These are phyloP conservation scores for Cerastoderma edule DNA, from an alignment of 2,888 invertebrate genomes.

Conservation along the genomic window DNA sequence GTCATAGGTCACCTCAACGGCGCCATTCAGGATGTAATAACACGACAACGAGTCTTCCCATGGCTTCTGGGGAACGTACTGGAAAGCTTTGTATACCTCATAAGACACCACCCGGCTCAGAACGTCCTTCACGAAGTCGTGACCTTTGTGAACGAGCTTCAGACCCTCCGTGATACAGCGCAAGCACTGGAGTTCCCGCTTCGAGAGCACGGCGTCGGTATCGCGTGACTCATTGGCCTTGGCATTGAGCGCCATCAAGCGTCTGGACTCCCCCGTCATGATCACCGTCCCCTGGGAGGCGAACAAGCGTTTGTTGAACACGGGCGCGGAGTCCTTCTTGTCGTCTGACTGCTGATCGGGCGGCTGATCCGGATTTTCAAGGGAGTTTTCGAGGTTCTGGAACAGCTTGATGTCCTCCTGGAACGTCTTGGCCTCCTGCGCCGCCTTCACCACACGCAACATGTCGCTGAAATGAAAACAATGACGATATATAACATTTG, in stretches of 20 bases:
- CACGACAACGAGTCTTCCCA: constrained; percentile 71
- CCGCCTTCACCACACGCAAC: constrained; percentile 64
- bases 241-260: constrained; percentile 69
- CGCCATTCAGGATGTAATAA: constrained; percentile 75
- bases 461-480: constrained; percentile 62
- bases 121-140: constrained; percentile 75
- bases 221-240: constrained; percentile 45
- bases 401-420: constrained; percentile 58
- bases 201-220: constrained; percentile 52
- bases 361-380: constrained; percentile 33
- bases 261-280: constrained; percentile 71
- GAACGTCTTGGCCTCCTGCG: constrained; percentile 64
- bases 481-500: background rate
- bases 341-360: constrained; percentile 51
- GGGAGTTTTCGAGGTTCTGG: constrained; percentile 50
- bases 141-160: constrained; percentile 73
- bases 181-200: constrained; percentile 68
- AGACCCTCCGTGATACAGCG: constrained; percentile 74
- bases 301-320: constrained; percentile 78
- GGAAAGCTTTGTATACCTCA: constrained; percentile 68
- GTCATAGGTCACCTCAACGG: constrained; percentile 77
- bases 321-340: constrained; percentile 65
- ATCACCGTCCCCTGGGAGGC: constrained; percentile 71
- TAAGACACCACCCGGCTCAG: constrained; percentile 70
- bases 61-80: constrained; percentile 68